These are phyloP conservation scores for Trichomalopsis sarcophagae DNA, from an alignment of 1,140 invertebrate genomes.

Conservation along the genomic window DNA sequence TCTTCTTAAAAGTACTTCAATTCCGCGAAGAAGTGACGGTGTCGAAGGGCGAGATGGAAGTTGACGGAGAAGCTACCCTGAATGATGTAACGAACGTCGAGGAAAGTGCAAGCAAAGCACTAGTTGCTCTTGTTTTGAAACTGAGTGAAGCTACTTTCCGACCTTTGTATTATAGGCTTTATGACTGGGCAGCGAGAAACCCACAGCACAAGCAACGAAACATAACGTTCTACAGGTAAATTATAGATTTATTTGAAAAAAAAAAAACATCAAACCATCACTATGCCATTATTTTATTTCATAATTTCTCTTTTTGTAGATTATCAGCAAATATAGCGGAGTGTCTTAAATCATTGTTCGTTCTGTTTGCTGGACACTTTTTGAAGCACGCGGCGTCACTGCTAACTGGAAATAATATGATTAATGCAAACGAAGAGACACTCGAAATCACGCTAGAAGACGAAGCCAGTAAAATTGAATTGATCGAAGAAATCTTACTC, in stretches of 20 bases:
- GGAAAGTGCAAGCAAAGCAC: conserved; percentile 82
- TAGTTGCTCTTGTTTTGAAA: conserved; percentile 88
- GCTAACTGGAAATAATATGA: conserved; percentile 74
- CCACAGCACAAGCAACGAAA: conserved; percentile 79
- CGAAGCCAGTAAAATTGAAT: conserved; percentile 76
- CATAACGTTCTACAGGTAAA: conserved; percentile 86
- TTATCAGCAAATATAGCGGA: conserved; percentile 86
- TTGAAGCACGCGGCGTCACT: conserved; percentile 85
- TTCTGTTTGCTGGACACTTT: conserved; percentile 91
- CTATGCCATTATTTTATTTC: conserved; percentile 56
- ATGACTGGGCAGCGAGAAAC: conserved; percentile 86
- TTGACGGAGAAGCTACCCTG: conserved; percentile 68
- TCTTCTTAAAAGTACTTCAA: conserved; percentile 86
- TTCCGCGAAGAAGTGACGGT: conserved; percentile 76
- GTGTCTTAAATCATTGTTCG: conserved; percentile 90
- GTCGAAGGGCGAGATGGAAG: conserved; percentile 66
- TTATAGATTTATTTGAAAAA: not conserved
- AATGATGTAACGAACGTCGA: conserved; percentile 78
- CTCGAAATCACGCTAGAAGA: conserved; percentile 74
- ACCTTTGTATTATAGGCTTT: conserved; percentile 90
- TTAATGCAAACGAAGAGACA: conserved; percentile 62
- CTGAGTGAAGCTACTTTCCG: conserved; percentile 91
- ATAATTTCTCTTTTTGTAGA: conserved; percentile 73
- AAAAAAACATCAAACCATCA: conserved; percentile 1
- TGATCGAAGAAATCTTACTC: conserved; percentile 82